Base-by-base conservation (phyloP, 2,888 invertebrate genomes). In the Eupsilia transversa region DNA sequence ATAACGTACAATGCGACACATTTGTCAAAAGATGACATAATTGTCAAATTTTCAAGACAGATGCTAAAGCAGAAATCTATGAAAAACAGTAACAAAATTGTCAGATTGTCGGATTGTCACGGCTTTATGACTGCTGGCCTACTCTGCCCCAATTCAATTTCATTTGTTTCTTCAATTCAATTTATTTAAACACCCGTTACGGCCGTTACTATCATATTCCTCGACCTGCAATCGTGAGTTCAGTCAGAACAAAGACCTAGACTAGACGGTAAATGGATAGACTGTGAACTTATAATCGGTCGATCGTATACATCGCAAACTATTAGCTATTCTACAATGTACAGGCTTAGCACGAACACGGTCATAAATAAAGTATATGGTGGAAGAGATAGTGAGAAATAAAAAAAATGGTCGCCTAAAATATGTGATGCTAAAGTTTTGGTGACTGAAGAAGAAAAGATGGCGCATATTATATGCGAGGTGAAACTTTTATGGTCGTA, bases 381-480 rank as follows among this genome's bases (percentile, higher is more conserved):
- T 75, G 84, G 84, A 86, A 84, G 80, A 73, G 86, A 73, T 74
- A 86, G 52, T 27, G n/a, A 30, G 17, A 65, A 52, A 72, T 72
- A 64, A 49, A 60, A 65, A 79, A 80, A 60, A 74, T 60, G 20
- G 38, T n/a, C 23, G 38, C 30, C 57, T 5, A 33, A 73, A 33
- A n/a, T n/a, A n/a, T 73, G 30, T 38, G 30, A 46, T n/a, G 52
- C 14, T 52, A 49, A 80, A 74, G n/a, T 54, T 60, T 68, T 3
- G 10, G 10, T 35, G 12, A 27, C 46, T 20, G 6, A 27, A 64
- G 35, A n/a, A 67, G 38, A 59, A 52, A 80, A 46, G 7, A 63
- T 52, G 49, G 54, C 60, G 43, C 33, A 60, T 72, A 59, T 59
- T 64, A 17, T 66, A 30, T n/a, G 27, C 5, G 35, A 72, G 12